phyloP scores from a whole-genome alignment of 2,113 vertebrate species.

The Labeo rohita region DNA sequence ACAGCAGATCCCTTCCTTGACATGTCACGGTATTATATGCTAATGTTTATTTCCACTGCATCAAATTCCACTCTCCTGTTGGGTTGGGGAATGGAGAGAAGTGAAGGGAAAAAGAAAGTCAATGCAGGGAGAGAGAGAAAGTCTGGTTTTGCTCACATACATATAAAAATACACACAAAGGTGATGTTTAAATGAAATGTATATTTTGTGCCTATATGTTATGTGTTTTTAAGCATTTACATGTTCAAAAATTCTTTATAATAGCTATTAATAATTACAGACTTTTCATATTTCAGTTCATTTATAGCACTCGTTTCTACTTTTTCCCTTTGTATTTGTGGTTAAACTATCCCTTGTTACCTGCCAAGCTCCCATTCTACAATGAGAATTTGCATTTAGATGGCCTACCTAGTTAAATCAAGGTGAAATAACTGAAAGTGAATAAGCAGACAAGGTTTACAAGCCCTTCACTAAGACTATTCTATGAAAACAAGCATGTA shows the following conservation, averaged over 20 bases:
- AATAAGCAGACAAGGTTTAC: slow-evolving; percentile 7
- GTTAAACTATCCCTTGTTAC: background rate
- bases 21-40: slow-evolving; percentile 51
- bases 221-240: background rate
- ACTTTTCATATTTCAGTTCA: background rate
- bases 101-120: background rate
- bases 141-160: background rate
- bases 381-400: background rate
- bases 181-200: background rate
- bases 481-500: slow-evolving; percentile 16
- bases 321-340: background rate
- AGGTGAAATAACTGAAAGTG: slow-evolving; percentile 9
- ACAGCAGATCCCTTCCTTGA: slow-evolving; percentile 36
- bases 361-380: background rate
- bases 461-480: slow-evolving; percentile 10
- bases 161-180: background rate
- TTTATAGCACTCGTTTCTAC: background rate
- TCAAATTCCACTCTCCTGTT: slow-evolving; percentile 46
- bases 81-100: background rate
- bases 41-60: slow-evolving; percentile 53
- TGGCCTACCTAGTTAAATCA: slow-evolving; percentile 28
- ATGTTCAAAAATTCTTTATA: background rate
- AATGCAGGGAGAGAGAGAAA: background rate
- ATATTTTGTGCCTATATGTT: background rate
- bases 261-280: background rate